phyloP scores from a whole-genome alignment of 2,113 vertebrate genomes.

The Fregata magnificens region DNA sequence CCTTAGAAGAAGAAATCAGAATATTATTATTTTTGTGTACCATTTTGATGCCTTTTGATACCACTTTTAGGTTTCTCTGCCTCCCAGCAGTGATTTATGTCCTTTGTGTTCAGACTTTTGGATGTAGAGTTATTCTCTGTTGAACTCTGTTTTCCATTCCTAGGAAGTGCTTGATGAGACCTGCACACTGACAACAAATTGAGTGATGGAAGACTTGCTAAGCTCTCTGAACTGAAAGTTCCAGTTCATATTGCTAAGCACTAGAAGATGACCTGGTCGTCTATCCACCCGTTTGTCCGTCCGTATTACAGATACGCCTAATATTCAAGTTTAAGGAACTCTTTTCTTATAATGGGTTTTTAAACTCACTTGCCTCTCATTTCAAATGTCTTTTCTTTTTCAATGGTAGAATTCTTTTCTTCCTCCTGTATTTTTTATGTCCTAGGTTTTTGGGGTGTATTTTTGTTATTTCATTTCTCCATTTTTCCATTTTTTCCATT shows the following conservation, averaged over 20 bases:
- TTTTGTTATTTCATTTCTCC: neutral
- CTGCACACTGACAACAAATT: neutral
- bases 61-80: neutral
- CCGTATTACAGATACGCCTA: neutral
- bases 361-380: neutral
- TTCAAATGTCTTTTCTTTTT: neutral
- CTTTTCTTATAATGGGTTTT: rapidly evolving
- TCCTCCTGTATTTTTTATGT: neutral
- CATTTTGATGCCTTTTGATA: neutral
- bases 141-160: neutral
- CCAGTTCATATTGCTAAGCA: neutral
- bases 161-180: neutral
- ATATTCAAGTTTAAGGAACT: neutral
- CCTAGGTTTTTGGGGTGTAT: rapidly evolving
- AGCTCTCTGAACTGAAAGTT: neutral
- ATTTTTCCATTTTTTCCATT: too few species aligned
- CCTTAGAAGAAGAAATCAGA: neutral
- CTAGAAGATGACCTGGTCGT: neutral
- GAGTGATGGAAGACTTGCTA: neutral
- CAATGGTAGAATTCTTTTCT: neutral
- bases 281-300: neutral
- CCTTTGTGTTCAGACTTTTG: neutral
- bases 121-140: neutral
- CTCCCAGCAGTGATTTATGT: neutral
- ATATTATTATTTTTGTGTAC: neutral